Evolutionary conservation across 2,797 vertebrate species (phyloP).

Genomic region (Smutsia gigantea): DNA sequence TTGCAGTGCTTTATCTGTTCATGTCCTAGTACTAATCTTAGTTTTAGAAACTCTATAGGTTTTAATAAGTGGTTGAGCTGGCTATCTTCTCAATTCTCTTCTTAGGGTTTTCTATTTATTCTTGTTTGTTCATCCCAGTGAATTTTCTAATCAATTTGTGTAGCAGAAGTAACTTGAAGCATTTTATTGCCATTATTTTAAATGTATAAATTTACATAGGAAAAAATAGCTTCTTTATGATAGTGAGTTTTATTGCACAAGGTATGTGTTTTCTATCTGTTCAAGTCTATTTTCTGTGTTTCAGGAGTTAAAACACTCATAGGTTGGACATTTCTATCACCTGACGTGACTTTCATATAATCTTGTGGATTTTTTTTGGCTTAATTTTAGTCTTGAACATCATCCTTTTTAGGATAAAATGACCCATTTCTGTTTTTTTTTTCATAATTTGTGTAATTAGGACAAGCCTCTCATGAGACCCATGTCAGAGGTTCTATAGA

Average conservation of each 20-base stretch:
- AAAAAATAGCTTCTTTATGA: not conserved
- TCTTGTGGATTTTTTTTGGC: not conserved
- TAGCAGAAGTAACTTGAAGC: not conserved
- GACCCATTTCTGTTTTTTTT: not conserved
- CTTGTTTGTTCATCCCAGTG: not conserved
- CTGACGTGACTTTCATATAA: not conserved
- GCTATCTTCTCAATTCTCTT: not conserved
- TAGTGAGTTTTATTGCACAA: not conserved
- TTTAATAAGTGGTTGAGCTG: not conserved
- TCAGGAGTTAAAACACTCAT: not conserved
- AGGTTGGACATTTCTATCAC: not conserved
- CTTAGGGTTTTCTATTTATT: not conserved
- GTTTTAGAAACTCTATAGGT: not conserved
- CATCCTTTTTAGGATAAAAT: not conserved
- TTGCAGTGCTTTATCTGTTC: not conserved
- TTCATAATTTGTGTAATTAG: not conserved
- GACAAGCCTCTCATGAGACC: not conserved
- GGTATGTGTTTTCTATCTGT: not conserved
- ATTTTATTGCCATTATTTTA: slow-evolving; percentile 19
- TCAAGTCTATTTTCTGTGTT: not conserved
- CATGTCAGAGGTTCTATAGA: not conserved
- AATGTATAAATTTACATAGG: not conserved
- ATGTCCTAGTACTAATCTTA: slow-evolving; percentile 5
- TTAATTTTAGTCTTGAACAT: not conserved
- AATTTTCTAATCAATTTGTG: not conserved